Base-by-base conservation (phyloP, 2,888 invertebrate species). In the Cosmorhoe ocellata region DNA sequence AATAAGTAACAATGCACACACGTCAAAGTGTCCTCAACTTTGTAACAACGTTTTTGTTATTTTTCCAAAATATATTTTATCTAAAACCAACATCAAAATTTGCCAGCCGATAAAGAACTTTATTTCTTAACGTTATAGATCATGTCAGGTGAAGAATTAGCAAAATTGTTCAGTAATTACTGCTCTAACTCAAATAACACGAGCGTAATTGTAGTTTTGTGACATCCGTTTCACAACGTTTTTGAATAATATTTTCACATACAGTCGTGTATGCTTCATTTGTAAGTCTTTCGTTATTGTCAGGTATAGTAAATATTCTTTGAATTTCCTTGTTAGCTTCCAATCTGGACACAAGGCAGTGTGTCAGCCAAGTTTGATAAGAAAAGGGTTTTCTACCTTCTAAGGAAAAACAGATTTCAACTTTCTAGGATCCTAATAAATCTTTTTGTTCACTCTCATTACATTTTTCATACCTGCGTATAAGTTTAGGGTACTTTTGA, bases 151-250 rank as follows among this genome's bases (percentile, higher is more conserved):
- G 18, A 2, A 18, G 2, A 18, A 18, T 18, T 18, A 2, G 18
- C 73, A 58, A 28, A 67, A 50, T 52, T 59, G 41, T 67, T 40
- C 0, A 38, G 45, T 79, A 81, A 84, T 84, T 81, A 81, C 67
- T 72, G 44, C 64, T 66, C 76, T 81, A 81, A 82, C 74, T 71
- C 63, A 61, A 62, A 59, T 63, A 61, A 72, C 84, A 83, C 78
- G 81, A 76, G 63, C 46, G n/a, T n/a, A 42, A 70, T 76, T 79
- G 77, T 81, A 51, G 54, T 71, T 74, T 77, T 75, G 64, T 71
- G 66, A 69, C 67, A 73, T 73, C 65, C 18, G 18, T 18, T 18
- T 18, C 4, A 3, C 18, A 18, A 18, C 67, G 66, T 64, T 65
- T 70, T 63, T 66, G 66, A 67, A 73, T 71, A 74, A 74, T 69